These are phyloP conservation scores for Leptura quadrifasciata DNA, from an alignment of 2,888 invertebrate species.

Conservation along the genomic window DNA sequence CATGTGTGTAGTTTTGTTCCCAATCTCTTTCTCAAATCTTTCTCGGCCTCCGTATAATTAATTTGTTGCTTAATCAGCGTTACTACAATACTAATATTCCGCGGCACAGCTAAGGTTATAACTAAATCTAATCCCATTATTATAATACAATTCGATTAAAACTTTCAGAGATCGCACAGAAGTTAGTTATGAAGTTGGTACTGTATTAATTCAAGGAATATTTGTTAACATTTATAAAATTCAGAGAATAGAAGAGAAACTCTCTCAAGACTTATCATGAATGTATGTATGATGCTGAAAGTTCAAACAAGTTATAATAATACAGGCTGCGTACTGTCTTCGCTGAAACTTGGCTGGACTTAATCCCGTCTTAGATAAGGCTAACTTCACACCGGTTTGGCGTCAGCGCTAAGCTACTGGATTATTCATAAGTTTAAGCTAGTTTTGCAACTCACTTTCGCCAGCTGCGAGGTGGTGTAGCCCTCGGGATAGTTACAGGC, in stretches of 20 bases:
- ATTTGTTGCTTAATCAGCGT: conserved; percentile 6
- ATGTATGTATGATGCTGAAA: conserved; percentile 71
- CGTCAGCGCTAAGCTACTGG: conserved; percentile 71
- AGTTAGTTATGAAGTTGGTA: conserved; percentile 52
- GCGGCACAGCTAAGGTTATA: conserved; percentile 2
- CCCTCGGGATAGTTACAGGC: conserved; percentile 18
- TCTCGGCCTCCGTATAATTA: neutral
- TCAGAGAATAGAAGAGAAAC: conserved; percentile 55
- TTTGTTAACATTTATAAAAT: conserved; percentile 65
- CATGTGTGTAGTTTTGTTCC: too few species aligned
- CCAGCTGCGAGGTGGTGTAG: conserved; percentile 56
- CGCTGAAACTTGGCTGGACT: conserved; percentile 67
- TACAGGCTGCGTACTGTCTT: conserved; percentile 64
- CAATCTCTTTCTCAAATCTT: too few species aligned
- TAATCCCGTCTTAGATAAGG: conserved; percentile 72
- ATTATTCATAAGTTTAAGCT: conserved; percentile 73
- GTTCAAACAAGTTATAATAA: conserved; percentile 70
- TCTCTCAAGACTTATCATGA: conserved; percentile 66
- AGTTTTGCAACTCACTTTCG: conserved; percentile 71
- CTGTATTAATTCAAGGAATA: conserved; percentile 60
- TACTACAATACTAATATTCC: conserved; percentile 21
- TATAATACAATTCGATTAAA: conserved; percentile 54
- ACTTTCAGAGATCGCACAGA: conserved; percentile 47
- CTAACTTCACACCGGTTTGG: conserved; percentile 71
- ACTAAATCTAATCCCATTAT: conserved; percentile 34